Conservation (phyloP, 2,113 vertebrate species). For the Xiphophorus hellerii region DNA sequence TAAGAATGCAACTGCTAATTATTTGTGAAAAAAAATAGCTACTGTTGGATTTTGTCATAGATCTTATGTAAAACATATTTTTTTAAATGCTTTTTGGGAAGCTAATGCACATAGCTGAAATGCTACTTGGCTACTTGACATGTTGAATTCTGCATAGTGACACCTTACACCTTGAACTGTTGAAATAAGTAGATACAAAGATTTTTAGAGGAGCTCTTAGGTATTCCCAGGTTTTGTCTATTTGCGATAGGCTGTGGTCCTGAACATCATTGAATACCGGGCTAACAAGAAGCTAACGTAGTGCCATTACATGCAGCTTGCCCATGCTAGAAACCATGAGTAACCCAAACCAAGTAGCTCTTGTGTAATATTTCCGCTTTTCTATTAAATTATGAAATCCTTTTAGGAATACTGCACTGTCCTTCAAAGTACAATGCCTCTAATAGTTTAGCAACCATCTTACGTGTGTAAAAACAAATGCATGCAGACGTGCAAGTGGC, state of each 20-base stretch:
- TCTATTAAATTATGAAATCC: conserved; percentile 69
- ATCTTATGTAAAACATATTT: not conserved
- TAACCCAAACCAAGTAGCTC: conserved; percentile 35
- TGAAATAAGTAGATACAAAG: no score
- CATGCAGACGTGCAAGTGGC: conserved; percentile 68
- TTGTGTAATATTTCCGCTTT: conserved; percentile 28
- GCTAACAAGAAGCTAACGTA: not conserved
- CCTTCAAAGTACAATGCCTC: conserved; percentile 18
- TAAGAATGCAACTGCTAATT: no score
- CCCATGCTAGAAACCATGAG: not conserved
- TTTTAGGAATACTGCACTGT: conserved; percentile 34
- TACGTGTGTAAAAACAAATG: conserved; percentile 71
- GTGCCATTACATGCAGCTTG: not conserved
- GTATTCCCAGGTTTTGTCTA: no score
- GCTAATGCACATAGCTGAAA: no score
- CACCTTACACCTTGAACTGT: no score
- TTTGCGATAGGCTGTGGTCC: no score
- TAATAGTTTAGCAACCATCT: conserved; percentile 51
- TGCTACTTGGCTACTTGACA: no score
- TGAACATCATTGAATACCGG: no score
- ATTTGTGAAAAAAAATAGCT: no score
- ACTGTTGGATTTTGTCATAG: no score
- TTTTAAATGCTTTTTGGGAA: not conserved
- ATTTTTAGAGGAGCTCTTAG: no score
- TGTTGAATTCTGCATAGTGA: no score